A percentile compares a stretch with the other conserved stretches of the same genome.
phyloP scores from a whole-genome alignment of 2,797 vertebrate species.

The Falco columbarius region DNA sequence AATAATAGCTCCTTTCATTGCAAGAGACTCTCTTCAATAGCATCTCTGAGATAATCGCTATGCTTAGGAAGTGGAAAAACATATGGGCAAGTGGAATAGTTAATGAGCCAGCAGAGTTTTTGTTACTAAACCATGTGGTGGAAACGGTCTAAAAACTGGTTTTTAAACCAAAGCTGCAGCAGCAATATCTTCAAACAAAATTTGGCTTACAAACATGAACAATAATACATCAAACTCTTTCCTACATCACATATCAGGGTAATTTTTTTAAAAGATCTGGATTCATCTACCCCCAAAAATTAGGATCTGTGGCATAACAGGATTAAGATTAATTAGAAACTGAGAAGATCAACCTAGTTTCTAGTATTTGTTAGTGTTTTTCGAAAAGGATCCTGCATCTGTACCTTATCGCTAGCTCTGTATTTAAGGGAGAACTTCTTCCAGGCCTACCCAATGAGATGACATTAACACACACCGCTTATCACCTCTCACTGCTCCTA shows the following conservation, averaged over 20 bases:
- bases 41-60: neutral
- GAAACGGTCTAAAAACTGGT: neutral
- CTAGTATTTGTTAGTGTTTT: neutral
- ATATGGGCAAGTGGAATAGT: neutral
- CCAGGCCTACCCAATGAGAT: neutral
- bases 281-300: neutral
- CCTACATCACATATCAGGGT: neutral
- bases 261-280: no score
- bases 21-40: neutral
- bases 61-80: neutral
- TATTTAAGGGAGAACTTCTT: neutral
- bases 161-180: neutral
- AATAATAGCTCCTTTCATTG: constrained; percentile 25
- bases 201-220: neutral
- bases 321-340: neutral
- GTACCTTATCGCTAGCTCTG: neutral
- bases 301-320: neutral
- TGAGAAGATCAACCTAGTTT: neutral
- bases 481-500: neutral
- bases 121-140: neutral
- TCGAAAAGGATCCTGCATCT: neutral
- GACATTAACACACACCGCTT: neutral
- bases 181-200: neutral
- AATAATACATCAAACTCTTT: neutral
- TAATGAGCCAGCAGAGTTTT: neutral